phyloP scores from a whole-genome alignment of 37 sponge, comb jelly and placozoan genomes.

The Lycopodina hypogea region DNA sequence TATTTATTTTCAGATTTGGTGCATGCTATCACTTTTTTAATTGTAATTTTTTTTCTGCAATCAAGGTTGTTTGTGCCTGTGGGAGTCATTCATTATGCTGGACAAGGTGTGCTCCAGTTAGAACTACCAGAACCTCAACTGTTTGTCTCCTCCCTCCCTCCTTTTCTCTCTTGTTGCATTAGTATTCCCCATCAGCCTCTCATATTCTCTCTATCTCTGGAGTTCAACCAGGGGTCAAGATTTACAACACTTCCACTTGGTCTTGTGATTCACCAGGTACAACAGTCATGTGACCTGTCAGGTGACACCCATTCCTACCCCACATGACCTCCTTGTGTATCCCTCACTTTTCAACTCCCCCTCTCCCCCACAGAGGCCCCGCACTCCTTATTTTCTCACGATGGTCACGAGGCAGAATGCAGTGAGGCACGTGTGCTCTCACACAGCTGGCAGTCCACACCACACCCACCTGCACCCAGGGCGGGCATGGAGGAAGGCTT shows the following conservation, averaged over 20 bases:
- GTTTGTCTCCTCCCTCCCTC: no score
- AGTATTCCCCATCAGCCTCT: conserved; percentile 7
- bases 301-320: neutral
- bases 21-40: no score
- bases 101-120: no score
- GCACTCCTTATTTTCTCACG: conserved; percentile 44
- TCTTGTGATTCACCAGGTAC: neutral
- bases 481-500: neutral
- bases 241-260: conserved; percentile 30
- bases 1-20: no score
- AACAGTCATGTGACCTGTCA: neutral
- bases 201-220: conserved; percentile 26
- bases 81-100: no score
- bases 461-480: no score
- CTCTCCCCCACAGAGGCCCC: neutral
- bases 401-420: conserved; percentile 50
- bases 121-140: no score
- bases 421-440: conserved; percentile 11
- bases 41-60: no score
- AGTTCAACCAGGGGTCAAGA: conserved; percentile 1
- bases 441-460: conserved; percentile 54
- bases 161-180: neutral
- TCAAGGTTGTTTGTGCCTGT: no score
- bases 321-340: neutral
- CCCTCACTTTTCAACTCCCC: neutral